Conservation (phyloP, 1,140 invertebrate species). For the Coenobita brevimanus region DNA sequence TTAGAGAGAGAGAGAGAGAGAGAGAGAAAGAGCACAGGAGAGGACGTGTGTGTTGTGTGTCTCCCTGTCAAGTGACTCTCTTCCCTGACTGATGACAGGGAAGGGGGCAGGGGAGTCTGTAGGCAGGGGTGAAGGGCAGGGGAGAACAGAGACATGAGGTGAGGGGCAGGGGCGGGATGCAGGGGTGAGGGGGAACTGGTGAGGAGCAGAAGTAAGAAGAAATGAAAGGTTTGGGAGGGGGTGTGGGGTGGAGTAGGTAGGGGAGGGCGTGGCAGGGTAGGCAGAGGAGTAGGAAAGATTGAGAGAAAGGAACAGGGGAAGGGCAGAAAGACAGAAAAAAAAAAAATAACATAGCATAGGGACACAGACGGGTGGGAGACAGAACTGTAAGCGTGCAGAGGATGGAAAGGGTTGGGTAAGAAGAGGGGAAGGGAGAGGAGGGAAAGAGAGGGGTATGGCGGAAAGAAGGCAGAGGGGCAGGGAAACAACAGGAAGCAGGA, state of each 20-base stretch:
- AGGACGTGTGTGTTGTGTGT: not conserved
- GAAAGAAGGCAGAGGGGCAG: too few species aligned
- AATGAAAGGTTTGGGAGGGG: not conserved
- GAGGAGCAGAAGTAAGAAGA: not conserved
- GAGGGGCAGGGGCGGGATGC: not conserved
- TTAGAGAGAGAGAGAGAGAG: not conserved
- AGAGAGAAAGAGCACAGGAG: conserved; percentile 3
- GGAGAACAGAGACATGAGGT: not conserved
- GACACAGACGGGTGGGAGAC: too few species aligned
- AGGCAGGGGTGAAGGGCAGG: not conserved
- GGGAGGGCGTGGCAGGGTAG: not conserved
- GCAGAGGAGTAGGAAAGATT: not conserved
- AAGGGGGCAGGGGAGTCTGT: not conserved
- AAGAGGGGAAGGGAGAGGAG: too few species aligned
- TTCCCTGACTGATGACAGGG: not conserved
- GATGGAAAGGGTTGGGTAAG: too few species aligned
- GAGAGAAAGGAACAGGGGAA: too few species aligned
- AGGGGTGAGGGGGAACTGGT: not conserved
- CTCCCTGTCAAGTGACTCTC: not conserved
- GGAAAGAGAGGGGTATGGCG: too few species aligned
- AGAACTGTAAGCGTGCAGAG: too few species aligned
- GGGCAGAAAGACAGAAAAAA: too few species aligned
- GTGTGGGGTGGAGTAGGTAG: not conserved
- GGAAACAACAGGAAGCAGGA: too few species aligned
- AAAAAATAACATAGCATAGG: too few species aligned